Conservation (phyloP, 2,797 vertebrate genomes). For the Ceyx erithaca region DNA sequence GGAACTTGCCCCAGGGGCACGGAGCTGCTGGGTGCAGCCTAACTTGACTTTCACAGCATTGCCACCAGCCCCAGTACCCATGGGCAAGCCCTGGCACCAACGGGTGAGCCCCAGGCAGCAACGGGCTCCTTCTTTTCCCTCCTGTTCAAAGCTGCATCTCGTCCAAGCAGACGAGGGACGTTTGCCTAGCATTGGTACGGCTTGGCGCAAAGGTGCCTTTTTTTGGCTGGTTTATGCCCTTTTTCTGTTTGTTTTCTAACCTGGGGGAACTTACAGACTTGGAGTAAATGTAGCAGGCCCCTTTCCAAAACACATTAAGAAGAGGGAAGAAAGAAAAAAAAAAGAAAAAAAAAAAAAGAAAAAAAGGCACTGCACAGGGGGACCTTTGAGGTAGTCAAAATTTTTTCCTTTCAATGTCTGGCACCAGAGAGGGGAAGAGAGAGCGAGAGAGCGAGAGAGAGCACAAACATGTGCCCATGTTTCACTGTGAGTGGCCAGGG, state of each 20-base stretch:
- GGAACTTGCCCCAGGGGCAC: not conserved
- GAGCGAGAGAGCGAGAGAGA: not conserved
- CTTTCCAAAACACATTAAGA: not conserved
- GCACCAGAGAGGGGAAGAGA: not conserved
- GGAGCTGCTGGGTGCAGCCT: not conserved
- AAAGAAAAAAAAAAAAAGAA: not conserved
- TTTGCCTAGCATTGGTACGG: not conserved
- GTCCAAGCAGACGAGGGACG: not conserved
- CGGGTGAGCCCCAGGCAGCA: not conserved
- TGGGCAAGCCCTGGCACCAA: not conserved
- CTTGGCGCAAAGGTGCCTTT: not conserved
- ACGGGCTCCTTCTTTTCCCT: not conserved
- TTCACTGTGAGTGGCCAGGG: rapidly evolving
- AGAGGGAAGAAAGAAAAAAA: not conserved
- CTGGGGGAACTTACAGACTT: not conserved
- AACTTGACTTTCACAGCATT: slow-evolving; percentile 73
- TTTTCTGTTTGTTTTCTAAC: slow-evolving; percentile 21
- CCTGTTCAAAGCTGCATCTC: not conserved
- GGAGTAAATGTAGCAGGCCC: not conserved
- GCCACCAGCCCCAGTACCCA: not conserved
- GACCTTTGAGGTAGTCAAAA: slow-evolving; percentile 73
- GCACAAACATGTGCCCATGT: rapidly evolving
- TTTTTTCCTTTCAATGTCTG: slow-evolving; percentile 35
- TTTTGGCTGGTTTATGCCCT: not conserved
- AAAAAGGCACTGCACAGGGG: slow-evolving; percentile 56